Base-by-base conservation (phyloP, 2,797 vertebrate genomes). In the Hyperoplus immaculatus region DNA sequence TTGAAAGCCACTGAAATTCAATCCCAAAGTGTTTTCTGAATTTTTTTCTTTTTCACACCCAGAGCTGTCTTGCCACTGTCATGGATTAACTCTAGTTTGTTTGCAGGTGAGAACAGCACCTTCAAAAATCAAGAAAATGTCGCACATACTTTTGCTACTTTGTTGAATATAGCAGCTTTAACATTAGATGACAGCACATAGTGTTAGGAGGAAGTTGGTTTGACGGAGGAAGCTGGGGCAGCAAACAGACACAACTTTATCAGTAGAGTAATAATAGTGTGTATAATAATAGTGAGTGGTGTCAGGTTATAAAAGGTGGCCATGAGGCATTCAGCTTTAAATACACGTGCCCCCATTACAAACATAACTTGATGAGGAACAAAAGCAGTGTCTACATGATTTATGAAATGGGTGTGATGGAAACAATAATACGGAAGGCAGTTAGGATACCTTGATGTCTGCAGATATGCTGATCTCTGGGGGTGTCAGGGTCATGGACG, bases 401-500 rank as follows among this genome's bases (percentile, higher is more conserved):
- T 62, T 50, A 11, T 63, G 47, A 75, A 69, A 75, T 38, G 18
- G 29, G 13, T 18, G 39, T 71, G 45, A 80, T 2, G 11, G 49
- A 8, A 70, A 59, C 50, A 72, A 43, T 39, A 56, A 57, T 6
- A 50, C 36, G 41, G 10, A 53, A 51, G 9, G 60, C 73, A 51
- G 42, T 72, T 4, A 7, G 4, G 50, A 3, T 92, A 98, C 97
- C 86, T 95, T 94, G 77, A 96, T 96, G 84, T 96, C 94, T 5
- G 93, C 94, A 15, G 88, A 92, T 3, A 96, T 90, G 58, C 96
- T 96, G 58, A 99, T 97, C 91, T 98, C 95, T 0, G 96, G 91
- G 0, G 98, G 97, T 18, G 97, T 93, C 74, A 99, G 94, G 14
- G 93, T 96, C 96, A 99, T 97, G 77, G 95, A 90, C 0, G 98